phyloP scores from a whole-genome alignment of 2,888 invertebrate species.

The Synanthedon myopaeformis region DNA sequence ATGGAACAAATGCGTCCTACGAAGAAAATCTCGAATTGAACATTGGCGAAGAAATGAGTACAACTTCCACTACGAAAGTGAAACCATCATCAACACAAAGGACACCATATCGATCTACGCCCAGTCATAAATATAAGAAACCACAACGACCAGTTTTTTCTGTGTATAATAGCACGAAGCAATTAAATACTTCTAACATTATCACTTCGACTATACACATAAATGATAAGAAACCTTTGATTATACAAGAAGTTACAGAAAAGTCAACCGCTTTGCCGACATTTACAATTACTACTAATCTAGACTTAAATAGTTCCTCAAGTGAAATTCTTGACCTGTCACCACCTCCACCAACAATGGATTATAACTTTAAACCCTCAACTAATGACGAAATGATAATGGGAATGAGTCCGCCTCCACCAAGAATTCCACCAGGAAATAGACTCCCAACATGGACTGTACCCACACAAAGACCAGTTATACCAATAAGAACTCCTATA shows the following conservation, averaged over 20 bases:
- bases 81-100: conserved; percentile 24
- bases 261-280: conserved; percentile 35
- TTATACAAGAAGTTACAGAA: conserved; percentile 40
- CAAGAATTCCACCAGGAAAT: conserved; percentile 32
- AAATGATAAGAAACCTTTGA: conserved; percentile 54
- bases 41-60: conserved; percentile 52
- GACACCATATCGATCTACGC: conserved; percentile 15
- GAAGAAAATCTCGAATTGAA: conserved; percentile 56
- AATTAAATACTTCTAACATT: conserved; percentile 44
- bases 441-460: conserved; percentile 34
- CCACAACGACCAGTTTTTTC: conserved; percentile 31
- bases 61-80: conserved; percentile 21
- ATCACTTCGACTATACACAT: conserved; percentile 61
- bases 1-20: conserved; percentile 45
- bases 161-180: conserved; percentile 23
- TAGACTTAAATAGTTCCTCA: conserved; percentile 37
- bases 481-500: conserved; percentile 36
- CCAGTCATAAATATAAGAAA: conserved; percentile 28
- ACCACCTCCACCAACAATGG: conserved; percentile 58
- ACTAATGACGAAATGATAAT: conserved; percentile 63
- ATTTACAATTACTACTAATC: conserved; percentile 34
- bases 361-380: conserved; percentile 53
- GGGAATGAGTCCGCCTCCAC: conserved; percentile 69
- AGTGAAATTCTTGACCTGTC: conserved; percentile 62
- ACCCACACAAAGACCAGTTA: conserved; percentile 35